Percentiles rank a stretch among this genome's conserved stretches.
Conservation (phyloP, 1,140 invertebrate genomes). For the Bombus vancouverensis region DNA sequence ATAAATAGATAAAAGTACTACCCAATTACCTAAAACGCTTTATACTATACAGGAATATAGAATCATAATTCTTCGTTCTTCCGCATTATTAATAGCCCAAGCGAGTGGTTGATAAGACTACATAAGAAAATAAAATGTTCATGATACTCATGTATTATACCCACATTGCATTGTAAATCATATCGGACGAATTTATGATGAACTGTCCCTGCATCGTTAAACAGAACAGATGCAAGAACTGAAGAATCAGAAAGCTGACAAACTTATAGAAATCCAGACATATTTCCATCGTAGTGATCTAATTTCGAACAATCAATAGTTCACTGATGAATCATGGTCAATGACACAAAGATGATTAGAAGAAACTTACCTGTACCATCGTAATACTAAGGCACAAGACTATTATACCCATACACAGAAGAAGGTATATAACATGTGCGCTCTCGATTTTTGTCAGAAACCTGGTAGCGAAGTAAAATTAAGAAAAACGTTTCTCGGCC, state of each 20-base stretch:
- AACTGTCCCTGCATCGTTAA: conserved; percentile 11
- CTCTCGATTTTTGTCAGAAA: not conserved
- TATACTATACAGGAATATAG: not conserved
- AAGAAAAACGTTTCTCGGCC: not conserved
- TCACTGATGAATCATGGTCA: not conserved
- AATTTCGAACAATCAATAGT: not conserved
- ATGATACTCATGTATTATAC: not conserved
- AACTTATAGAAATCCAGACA: not conserved
- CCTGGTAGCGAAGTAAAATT: not conserved
- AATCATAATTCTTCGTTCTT: not conserved
- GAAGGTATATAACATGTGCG: not conserved
- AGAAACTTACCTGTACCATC: not conserved
- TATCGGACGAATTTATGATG: not conserved
- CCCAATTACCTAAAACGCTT: too few relatives aligned
- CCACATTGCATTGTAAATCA: not conserved
- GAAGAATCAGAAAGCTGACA: not conserved
- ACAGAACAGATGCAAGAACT: not conserved
- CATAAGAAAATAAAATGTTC: not conserved
- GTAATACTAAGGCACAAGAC: not conserved
- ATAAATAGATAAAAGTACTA: too few relatives aligned
- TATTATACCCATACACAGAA: not conserved
- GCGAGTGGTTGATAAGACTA: not conserved
- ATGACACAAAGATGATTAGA: not conserved
- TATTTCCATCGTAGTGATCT: not conserved
- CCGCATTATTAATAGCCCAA: not conserved